Base-by-base conservation (phyloP, 2,888 invertebrate genomes). In the Argyresthia goedartella region DNA sequence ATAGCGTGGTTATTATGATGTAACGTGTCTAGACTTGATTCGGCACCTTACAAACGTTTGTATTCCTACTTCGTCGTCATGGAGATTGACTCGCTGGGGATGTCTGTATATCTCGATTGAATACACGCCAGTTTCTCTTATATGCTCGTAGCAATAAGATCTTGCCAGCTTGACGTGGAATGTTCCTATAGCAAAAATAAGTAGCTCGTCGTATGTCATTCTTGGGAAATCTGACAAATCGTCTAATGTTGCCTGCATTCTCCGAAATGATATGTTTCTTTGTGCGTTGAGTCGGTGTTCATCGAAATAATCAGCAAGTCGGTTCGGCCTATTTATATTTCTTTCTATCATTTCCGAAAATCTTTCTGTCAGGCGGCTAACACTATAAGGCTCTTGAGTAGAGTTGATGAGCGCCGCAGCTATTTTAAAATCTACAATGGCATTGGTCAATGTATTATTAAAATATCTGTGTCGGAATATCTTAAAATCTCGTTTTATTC, bases 401-500 rank as follows among this genome's bases (percentile, higher is more conserved):
- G 16, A 39, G 10, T 54, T 54, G 43, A 54, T 50, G 10, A 50
- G 25, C 9, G 52, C 54, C 9, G 52, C 54, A 2, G 52, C 52
- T 50, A 54, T 53, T 15, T 53, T 54, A 50, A 50, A 53, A 53
- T 54, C 54, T 8, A 42, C 42, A 11, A 52, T 49, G 41, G 49
- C 44, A 48, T 34, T 35, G n/a, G 34, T 11, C 14, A 48, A 48
- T 13, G 48, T 48, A 14, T 14, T 11, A 48, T 48, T 48, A 48
- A 48, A 48, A 13, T 13, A 11, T 48, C 34, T 33, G 25, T 50
- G 47, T 48, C 36, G 25, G 8, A 57, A 55, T 6, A 58, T n/a
- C 51, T 59, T 58, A 46, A 55, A 57, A 15, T 54, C 54, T 4
- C 55, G 49, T 50, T 60, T 58, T 16, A 58, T 56, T n/a, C 55